Evolutionary conservation across 2,797 vertebrate species (phyloP).

Genomic region (Monodelphis domestica): DNA sequence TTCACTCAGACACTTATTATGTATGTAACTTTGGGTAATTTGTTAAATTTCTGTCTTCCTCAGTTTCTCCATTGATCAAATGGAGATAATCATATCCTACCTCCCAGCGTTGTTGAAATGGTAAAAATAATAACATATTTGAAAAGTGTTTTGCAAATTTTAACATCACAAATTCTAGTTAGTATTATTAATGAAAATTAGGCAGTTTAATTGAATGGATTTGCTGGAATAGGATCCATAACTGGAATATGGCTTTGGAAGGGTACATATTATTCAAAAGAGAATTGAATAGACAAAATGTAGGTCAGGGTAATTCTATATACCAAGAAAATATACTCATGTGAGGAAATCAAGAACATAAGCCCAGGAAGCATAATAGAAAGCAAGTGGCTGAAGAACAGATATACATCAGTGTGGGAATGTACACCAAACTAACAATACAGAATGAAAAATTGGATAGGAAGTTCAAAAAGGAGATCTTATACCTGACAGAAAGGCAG

Average conservation of each 20-base stretch:
- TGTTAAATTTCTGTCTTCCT: neutral
- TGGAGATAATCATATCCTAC: neutral
- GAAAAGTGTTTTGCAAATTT: neutral
- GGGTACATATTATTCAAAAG: neutral
- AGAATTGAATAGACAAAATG: neutral
- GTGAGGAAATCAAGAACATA: neutral
- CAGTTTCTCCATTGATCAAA: neutral
- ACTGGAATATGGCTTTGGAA: neutral
- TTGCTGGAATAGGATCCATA: neutral
- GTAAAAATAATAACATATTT: neutral
- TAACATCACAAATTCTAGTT: neutral
- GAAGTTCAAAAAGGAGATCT: neutral
- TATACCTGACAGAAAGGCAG: neutral
- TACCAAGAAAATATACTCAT: neutral
- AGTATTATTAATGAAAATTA: neutral
- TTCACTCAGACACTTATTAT: neutral
- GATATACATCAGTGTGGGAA: neutral
- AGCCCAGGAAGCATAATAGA: neutral
- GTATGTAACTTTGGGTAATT: neutral
- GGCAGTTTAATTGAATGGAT: neutral
- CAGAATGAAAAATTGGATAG: neutral
- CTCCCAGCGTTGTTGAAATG: neutral
- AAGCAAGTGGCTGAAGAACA: neutral
- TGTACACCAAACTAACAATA: neutral
- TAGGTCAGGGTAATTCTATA: neutral